These are phyloP conservation scores for Eubasilissa splendida DNA, from an alignment of 2,888 invertebrate genomes.

Conservation along the genomic window DNA sequence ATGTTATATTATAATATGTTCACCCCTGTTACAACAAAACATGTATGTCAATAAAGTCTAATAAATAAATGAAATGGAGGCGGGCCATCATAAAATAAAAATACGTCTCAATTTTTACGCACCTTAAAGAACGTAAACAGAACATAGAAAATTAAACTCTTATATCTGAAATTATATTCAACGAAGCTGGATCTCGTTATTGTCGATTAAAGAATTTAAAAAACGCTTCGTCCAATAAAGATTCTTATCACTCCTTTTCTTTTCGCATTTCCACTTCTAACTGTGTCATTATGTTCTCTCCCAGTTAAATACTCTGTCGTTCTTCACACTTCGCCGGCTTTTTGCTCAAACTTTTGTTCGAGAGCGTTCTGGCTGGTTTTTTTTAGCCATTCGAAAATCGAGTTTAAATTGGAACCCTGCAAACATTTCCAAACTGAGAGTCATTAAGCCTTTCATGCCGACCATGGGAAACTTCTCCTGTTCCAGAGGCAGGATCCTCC, in stretches of 20 bases:
- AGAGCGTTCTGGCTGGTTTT: slow-evolving; percentile 17
- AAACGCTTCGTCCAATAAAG: slow-evolving; percentile 19
- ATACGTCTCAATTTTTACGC: no score
- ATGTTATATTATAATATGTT: no score
- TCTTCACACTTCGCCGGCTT: slow-evolving; percentile 21
- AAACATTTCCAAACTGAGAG: slow-evolving; percentile 46
- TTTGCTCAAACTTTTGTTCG: slow-evolving; percentile 37
- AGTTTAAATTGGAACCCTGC: slow-evolving; percentile 47
- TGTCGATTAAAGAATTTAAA: slow-evolving; percentile 27
- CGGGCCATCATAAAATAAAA: no score
- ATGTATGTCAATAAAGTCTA: no score
- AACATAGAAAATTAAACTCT: neutral
- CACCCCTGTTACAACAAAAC: no score
- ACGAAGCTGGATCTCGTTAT: slow-evolving; percentile 6
- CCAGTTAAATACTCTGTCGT: slow-evolving; percentile 25
- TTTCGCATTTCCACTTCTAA: slow-evolving; percentile 28
- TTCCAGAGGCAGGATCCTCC: slow-evolving; percentile 6
- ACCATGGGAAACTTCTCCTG: slow-evolving; percentile 12
- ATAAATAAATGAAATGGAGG: no score
- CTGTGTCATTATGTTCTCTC: slow-evolving; percentile 34
- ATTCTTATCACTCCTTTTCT: slow-evolving; percentile 23
- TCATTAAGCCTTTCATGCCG: slow-evolving; percentile 50
- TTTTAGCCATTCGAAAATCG: slow-evolving; percentile 47
- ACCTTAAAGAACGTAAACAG: no score
- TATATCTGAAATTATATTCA: neutral